Evolutionary conservation across 2,113 vertebrate species (phyloP).

Genomic region (Smithornis capensis): DNA sequence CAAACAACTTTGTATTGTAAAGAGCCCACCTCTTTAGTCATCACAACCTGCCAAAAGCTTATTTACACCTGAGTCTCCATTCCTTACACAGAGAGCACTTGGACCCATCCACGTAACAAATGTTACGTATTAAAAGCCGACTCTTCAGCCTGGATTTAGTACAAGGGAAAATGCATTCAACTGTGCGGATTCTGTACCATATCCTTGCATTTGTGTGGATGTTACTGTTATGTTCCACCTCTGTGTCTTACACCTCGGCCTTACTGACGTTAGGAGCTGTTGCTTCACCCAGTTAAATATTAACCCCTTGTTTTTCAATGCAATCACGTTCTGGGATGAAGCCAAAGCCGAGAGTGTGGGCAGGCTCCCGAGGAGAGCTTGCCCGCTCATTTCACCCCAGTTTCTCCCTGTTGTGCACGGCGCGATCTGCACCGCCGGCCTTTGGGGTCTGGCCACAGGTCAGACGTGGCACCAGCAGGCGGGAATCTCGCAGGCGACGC

Average conservation of each 20-base stretch:
- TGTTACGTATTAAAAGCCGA: fast-evolving
- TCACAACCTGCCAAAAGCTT: background rate
- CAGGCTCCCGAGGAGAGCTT: background rate
- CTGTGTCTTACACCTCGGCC: fast-evolving
- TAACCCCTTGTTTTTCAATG: background rate
- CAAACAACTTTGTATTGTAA: background rate
- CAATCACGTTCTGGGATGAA: background rate
- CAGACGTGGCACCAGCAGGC: fast-evolving
- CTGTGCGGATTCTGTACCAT: background rate
- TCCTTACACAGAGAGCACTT: background rate
- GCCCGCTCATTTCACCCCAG: background rate
- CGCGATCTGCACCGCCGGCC: background rate
- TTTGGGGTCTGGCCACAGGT: fast-evolving
- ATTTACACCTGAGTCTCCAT: background rate
- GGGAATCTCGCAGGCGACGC: background rate
- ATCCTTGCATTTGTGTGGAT: background rate
- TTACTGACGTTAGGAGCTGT: background rate
- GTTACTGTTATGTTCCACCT: background rate
- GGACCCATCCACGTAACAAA: fast-evolving
- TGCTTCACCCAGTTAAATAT: background rate
- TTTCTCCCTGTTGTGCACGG: background rate
- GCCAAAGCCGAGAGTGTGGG: background rate
- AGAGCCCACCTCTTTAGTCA: background rate
- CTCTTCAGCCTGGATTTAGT: background rate
- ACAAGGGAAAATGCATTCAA: fast-evolving